phyloP scores from a whole-genome alignment of 2,113 vertebrate species.

The Leiothrix lutea region DNA sequence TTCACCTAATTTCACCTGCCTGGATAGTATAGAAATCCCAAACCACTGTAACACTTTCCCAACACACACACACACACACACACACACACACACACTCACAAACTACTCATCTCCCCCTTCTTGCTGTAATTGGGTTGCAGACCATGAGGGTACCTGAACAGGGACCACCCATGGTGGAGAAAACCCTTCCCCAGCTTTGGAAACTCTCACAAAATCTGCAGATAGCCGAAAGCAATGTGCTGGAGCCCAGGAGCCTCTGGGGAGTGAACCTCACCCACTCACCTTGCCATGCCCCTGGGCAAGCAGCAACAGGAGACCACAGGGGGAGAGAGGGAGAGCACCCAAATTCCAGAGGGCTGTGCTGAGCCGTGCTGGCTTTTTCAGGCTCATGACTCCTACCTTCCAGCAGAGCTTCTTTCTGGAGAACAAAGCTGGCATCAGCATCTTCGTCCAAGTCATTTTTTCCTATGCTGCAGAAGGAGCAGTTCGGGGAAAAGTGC shows the following conservation, averaged over 20 bases:
- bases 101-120: neutral
- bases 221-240: neutral
- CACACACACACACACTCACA: neutral
- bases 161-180: conserved; percentile 15
- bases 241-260: neutral
- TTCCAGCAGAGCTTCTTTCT: neutral
- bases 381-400: conserved; percentile 9
- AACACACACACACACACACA: neutral
- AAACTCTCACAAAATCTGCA: neutral
- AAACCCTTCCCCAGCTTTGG: neutral
- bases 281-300: neutral
- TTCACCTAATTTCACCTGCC: neutral
- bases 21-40: neutral
- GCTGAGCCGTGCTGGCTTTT: neutral
- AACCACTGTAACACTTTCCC: neutral
- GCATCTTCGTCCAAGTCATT: neutral
- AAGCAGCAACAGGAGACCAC: neutral
- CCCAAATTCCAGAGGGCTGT: neutral
- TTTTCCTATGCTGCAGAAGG: neutral
- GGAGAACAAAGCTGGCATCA: neutral
- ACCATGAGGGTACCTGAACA: neutral
- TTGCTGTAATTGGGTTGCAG: neutral
- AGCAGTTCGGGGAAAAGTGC: neutral
- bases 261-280: neutral
- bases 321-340: neutral